A percentile compares a stretch with the other conserved stretches of the same genome.
These are phyloP conservation scores for Calyptommatus sinebrachiatus DNA, from an alignment of 2,113 vertebrate species.

Conservation along the genomic window DNA sequence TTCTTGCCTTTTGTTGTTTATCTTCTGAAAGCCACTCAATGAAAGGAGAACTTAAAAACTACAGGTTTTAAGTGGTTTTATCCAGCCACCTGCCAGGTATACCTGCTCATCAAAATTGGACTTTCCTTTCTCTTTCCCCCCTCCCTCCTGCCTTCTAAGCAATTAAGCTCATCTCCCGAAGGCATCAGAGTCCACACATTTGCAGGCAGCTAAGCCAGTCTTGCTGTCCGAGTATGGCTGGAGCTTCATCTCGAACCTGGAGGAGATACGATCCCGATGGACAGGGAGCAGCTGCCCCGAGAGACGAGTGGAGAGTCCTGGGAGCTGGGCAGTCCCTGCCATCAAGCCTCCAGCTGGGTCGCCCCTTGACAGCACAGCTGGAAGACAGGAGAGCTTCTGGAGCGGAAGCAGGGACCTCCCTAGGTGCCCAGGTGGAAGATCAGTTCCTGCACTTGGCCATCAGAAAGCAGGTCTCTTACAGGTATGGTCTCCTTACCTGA, in stretches of 20 bases:
- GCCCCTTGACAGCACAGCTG: neutral
- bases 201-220: too few species aligned
- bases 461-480: constrained; percentile 91
- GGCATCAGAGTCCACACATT: accelerated
- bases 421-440: constrained; percentile 64
- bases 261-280: constrained; percentile 8
- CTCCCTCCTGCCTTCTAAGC: neutral
- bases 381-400: constrained; percentile 26
- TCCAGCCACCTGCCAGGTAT: neutral
- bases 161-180: neutral
- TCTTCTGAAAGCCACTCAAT: neutral
- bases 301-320: neutral
- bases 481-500: constrained; percentile 67
- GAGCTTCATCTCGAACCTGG: constrained; percentile 26
- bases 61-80: neutral
- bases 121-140: neutral
- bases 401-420: neutral
- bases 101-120: constrained; percentile 28
- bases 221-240: constrained; percentile 49
- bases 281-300: neutral
- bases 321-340: accelerated
- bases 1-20: neutral
- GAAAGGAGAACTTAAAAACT: neutral
- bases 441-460: constrained; percentile 80
- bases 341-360: neutral